Conservation (phyloP, 1,140 invertebrate species). For the Gryon sp. region DNA sequence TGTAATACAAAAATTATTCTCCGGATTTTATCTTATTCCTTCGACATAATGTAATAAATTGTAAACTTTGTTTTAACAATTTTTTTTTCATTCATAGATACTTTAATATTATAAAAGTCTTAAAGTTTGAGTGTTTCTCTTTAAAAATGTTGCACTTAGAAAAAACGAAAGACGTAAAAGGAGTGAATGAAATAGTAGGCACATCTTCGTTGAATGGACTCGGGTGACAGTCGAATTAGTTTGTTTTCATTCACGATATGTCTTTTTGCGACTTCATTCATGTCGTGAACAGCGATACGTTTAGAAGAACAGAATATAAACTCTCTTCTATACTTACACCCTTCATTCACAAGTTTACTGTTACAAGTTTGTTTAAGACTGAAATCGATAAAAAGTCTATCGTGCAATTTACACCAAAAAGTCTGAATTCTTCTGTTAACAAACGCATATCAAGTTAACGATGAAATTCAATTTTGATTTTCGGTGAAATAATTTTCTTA, state of each 20-base stretch:
- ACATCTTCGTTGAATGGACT: constrained; percentile 15
- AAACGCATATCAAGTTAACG: too few species aligned
- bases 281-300: constrained; percentile 40
- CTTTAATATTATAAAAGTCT: too few species aligned
- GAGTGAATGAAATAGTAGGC: constrained; percentile 25
- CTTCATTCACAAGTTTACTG: constrained; percentile 57
- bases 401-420: not conserved
- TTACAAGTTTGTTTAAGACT: constrained; percentile 45
- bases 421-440: not conserved
- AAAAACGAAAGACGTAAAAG: too few species aligned
- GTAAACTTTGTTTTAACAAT: too few species aligned
- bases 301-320: constrained; percentile 15
- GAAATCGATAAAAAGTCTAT: constrained; percentile 29
- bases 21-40: too few species aligned
- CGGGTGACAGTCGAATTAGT: constrained; percentile 51
- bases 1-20: too few species aligned
- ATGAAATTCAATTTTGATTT: too few species aligned
- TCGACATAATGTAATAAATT: too few species aligned
- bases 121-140: too few species aligned
- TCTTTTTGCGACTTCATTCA: constrained; percentile 68
- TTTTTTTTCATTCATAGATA: too few species aligned
- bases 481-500: not conserved
- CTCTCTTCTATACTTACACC: constrained; percentile 59
- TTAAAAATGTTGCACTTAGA: too few species aligned
- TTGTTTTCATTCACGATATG: constrained; percentile 61